Conservation (phyloP, 92 coral and sea anemone genomes). For the Muricea muricata region DNA sequence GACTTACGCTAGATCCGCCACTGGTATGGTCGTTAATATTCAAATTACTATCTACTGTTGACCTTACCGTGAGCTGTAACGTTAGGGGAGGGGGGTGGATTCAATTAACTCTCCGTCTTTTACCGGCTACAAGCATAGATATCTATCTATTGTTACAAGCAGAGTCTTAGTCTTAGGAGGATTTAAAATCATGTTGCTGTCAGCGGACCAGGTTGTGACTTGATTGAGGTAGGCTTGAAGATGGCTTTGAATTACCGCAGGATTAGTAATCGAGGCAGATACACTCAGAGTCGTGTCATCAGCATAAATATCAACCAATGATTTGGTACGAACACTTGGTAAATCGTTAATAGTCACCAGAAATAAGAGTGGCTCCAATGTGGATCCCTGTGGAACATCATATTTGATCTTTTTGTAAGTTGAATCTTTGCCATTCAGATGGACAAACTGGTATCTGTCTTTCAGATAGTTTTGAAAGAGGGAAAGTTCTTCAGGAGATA, state of each 20-base stretch:
- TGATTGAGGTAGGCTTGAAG: neutral
- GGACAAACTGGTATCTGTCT: slow-evolving; percentile 9
- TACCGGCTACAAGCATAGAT: too few species aligned
- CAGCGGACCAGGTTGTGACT: neutral
- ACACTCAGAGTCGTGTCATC: neutral
- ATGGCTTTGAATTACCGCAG: neutral
- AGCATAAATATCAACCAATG: slow-evolving; percentile 4
- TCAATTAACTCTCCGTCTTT: neutral
- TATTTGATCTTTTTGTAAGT: too few species aligned
- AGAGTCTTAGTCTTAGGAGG: neutral
- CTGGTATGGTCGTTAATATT: too few species aligned
- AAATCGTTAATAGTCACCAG: slow-evolving; percentile 4
- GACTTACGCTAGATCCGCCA: too few species aligned
- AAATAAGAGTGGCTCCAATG: neutral
- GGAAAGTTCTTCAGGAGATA: neutral
- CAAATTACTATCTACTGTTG: too few species aligned
- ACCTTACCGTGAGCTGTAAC: too few species aligned
- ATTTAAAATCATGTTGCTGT: neutral
- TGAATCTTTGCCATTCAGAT: neutral
- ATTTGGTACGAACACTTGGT: neutral
- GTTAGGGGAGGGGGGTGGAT: neutral
- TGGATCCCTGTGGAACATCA: too few species aligned
- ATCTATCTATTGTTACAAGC: too few species aligned
- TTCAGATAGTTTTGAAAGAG: slow-evolving; percentile 8
- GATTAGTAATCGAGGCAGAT: neutral